Percentiles rank a stretch among this genome's conserved stretches.
These are phyloP conservation scores for Drosophila nigricruria DNA, from an alignment of 2,888 invertebrate genomes.

Conservation along the genomic window DNA sequence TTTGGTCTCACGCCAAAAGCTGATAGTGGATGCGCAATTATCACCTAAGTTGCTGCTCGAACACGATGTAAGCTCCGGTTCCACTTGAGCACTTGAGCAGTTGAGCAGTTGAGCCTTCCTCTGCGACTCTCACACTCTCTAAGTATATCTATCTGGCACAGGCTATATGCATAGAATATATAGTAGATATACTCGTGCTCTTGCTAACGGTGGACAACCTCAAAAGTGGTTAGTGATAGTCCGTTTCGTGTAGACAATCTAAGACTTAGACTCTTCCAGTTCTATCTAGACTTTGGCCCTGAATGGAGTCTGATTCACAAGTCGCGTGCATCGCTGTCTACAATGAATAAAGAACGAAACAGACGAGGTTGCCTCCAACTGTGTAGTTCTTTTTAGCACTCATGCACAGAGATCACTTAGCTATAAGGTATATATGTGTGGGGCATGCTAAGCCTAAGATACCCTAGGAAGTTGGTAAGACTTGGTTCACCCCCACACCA, in stretches of 20 bases:
- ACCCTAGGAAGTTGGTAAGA: slow-evolving; percentile 25
- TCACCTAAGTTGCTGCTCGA: slow-evolving; percentile 64
- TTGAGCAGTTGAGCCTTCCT: slow-evolving; percentile 1
- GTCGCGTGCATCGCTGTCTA: slow-evolving; percentile 67
- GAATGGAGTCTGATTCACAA: slow-evolving; percentile 24
- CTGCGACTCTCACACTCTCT: slow-evolving; percentile 45
- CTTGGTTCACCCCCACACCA: no score
- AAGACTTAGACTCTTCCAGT: slow-evolving; percentile 22
- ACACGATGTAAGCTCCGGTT: slow-evolving; percentile 63
- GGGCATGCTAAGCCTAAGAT: slow-evolving; percentile 12
- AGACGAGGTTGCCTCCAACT: slow-evolving; percentile 54
- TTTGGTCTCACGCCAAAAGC: slow-evolving; percentile 69
- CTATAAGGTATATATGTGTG: slow-evolving; percentile 1
- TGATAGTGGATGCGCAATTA: slow-evolving; percentile 77
- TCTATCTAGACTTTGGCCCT: slow-evolving; percentile 7
- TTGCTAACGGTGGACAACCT: slow-evolving; percentile 66
- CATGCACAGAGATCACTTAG: slow-evolving; percentile 33
- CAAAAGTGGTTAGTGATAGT: slow-evolving; percentile 57
- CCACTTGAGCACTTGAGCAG: slow-evolving; percentile 39
- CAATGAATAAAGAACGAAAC: slow-evolving; percentile 63
- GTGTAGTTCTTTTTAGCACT: slow-evolving; percentile 44
- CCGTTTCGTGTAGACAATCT: slow-evolving; percentile 73
- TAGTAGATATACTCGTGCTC: slow-evolving; percentile 29
- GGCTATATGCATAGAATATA: slow-evolving; percentile 51
- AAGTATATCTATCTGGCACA: slow-evolving; percentile 40